Conservation (phyloP, 2,113 vertebrate species). For the human region GRCh38 chr2:229830501-229831000, state of each 20-base stretch:
- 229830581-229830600: slow-evolving; percentile 30
- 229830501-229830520: background rate
- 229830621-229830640: background rate
- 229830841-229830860: slow-evolving; percentile 72
- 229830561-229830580: background rate
- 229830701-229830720: background rate
- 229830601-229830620: background rate
- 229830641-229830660: slow-evolving; percentile 1
- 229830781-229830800: slow-evolving; percentile 99
- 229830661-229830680: background rate
- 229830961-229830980: background rate
- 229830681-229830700: background rate
- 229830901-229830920: slow-evolving; percentile 30
- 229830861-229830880: slow-evolving; percentile 50
- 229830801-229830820: slow-evolving; percentile 98
- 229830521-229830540: background rate
- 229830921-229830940: slow-evolving; percentile 15
- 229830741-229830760: slow-evolving; percentile 89
- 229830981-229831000: background rate
- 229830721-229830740: background rate
- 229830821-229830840: slow-evolving; percentile 99
- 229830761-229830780: slow-evolving; percentile 99
- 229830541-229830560: slow-evolving; percentile 33
- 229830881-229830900: slow-evolving; percentile 27
- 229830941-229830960: background rate